Conservation (phyloP, 2,797 vertebrate genomes). For the Neosilurus mollespiculum region DNA sequence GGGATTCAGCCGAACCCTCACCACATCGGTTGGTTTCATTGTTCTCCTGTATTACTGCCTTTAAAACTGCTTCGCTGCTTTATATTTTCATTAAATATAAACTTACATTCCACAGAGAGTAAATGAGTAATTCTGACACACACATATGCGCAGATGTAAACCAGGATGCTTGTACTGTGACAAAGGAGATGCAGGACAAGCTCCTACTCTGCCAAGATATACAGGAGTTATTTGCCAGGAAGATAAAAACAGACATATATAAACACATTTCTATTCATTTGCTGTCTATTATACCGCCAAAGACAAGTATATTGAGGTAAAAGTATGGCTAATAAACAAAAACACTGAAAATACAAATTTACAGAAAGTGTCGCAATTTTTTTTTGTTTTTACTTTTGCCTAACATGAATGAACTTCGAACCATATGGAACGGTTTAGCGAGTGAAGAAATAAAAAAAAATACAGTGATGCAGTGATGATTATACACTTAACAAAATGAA, state of each 20-base stretch:
- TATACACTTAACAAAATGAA: too few species aligned
- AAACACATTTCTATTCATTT: conserved; percentile 12
- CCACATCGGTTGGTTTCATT: conserved; percentile 2
- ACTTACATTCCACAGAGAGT: conserved; percentile 26
- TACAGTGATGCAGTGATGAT: too few species aligned
- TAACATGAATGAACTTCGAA: too few species aligned
- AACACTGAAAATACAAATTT: too few species aligned
- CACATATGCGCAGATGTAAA: conserved; percentile 45
- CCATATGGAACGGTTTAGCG: too few species aligned
- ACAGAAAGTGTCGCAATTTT: too few species aligned
- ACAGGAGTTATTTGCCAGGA: conserved; percentile 72
- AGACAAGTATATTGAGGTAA: too few species aligned
- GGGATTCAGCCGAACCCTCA: conserved; percentile 8
- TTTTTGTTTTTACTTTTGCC: too few species aligned
- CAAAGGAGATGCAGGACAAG: conserved; percentile 74
- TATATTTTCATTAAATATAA: conserved; percentile 27
- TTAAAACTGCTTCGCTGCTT: not conserved
- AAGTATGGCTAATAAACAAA: too few species aligned
- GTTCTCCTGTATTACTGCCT: not conserved
- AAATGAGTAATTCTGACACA: conserved; percentile 32
- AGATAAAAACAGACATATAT: conserved; percentile 41
- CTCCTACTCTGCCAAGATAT: conserved; percentile 64
- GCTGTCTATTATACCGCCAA: conserved; percentile 12
- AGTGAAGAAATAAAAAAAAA: too few species aligned
- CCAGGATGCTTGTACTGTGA: conserved; percentile 74